Conservation (phyloP, 2,888 invertebrate species). For the Salpingus planirostris region DNA sequence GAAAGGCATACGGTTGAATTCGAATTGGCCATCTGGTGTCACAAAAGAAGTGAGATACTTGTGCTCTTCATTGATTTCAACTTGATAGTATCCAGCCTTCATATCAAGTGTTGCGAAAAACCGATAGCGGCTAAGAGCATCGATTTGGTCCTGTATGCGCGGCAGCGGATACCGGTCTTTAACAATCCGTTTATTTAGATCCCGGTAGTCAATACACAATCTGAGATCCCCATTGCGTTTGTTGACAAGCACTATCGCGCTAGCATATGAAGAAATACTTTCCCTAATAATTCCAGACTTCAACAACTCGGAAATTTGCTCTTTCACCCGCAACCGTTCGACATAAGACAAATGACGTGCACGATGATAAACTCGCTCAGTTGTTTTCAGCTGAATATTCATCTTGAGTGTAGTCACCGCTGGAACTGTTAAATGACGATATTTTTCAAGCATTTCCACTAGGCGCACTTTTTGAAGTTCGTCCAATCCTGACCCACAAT, state of each 20-base stretch:
- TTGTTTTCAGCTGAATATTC: too few species aligned
- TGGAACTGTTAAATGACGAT: too few species aligned
- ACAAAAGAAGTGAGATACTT: slow-evolving; percentile 2
- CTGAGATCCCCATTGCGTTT: not conserved
- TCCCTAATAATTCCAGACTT: too few species aligned
- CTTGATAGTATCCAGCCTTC: slow-evolving; percentile 5
- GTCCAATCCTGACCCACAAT: too few species aligned
- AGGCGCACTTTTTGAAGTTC: too few species aligned
- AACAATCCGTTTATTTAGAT: too few species aligned
- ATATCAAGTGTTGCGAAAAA: slow-evolving; percentile 3
- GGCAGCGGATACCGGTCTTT: not conserved
- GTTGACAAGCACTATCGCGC: not conserved
- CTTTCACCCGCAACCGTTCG: too few species aligned
- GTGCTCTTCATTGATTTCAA: slow-evolving; percentile 1
- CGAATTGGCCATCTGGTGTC: not conserved
- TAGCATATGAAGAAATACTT: not conserved
- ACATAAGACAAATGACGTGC: too few species aligned
- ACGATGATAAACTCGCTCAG: too few species aligned
- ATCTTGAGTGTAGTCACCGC: too few species aligned
- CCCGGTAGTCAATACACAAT: not conserved
- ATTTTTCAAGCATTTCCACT: too few species aligned
- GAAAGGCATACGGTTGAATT: slow-evolving; percentile 2
- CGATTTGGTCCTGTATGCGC: slow-evolving; percentile 2
- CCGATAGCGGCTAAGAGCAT: slow-evolving; percentile 1
- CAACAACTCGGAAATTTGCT: too few species aligned